Percentiles rank a stretch among this genome's conserved stretches.
phyloP scores from a whole-genome alignment of 1,140 invertebrate genomes.

The Macrocentrus cingulum region DNA sequence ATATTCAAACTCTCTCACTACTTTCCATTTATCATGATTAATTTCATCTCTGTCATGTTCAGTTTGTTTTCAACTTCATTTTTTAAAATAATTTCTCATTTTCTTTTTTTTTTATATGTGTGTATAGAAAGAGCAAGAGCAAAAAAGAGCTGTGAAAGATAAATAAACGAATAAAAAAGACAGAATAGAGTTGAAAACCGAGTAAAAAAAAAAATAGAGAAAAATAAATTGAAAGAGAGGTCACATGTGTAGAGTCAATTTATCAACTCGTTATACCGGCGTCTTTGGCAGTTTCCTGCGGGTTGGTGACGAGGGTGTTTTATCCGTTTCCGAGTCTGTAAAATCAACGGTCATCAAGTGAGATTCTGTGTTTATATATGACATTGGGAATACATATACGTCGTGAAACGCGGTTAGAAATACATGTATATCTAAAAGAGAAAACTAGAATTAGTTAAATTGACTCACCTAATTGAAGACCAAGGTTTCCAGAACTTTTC shows the following conservation, averaged over 20 bases:
- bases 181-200: constrained; percentile 28
- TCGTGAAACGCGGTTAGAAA: no score
- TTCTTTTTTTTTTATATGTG: no score
- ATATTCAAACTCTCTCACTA: no score
- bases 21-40: no score
- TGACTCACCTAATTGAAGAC: constrained; percentile 56
- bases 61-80: no score
- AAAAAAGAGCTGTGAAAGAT: no score
- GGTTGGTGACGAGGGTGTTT: constrained; percentile 82
- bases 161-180: constrained; percentile 7
- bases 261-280: constrained; percentile 78
- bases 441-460: no score
- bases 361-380: not conserved
- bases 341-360: constrained; percentile 43
- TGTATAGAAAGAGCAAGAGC: no score
- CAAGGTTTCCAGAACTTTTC: constrained; percentile 54
- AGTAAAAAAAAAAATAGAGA: constrained; percentile 33
- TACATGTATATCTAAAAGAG: no score
- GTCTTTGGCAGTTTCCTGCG: constrained; percentile 91
- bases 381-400: no score
- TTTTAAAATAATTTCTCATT: no score
- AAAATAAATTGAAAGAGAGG: constrained; percentile 32
- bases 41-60: no score
- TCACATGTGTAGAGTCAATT: constrained; percentile 57
- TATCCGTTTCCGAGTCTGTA: constrained; percentile 75